Evolutionary conservation across 2,888 invertebrate species (phyloP).

Genomic region (Drosophila atroscutellata): DNA sequence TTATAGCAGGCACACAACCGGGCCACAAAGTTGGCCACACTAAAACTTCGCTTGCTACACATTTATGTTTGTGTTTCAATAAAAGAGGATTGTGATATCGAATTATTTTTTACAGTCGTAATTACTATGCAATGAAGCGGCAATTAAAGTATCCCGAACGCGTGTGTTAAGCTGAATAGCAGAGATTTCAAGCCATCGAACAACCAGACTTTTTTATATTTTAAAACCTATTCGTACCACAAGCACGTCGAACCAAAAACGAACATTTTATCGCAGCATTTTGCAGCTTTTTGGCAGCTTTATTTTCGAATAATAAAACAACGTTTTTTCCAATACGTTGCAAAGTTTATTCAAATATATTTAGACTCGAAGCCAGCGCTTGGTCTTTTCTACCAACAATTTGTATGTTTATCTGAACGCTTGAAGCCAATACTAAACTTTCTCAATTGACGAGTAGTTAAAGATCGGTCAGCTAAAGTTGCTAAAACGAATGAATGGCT

Average conservation of each 20-base stretch:
- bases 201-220: background rate
- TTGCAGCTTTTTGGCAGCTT: too few relatives aligned
- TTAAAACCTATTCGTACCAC: background rate
- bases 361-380: too few relatives aligned
- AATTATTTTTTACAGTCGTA: background rate
- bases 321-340: too few relatives aligned
- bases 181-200: background rate
- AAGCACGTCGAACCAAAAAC: background rate
- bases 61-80: background rate
- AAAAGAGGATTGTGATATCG: background rate
- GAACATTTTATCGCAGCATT: background rate
- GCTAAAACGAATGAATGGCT: too few relatives aligned
- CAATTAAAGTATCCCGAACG: background rate
- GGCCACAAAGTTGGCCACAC: constrained; percentile 15
- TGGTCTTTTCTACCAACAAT: too few relatives aligned
- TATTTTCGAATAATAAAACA: too few relatives aligned
- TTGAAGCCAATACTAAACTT: too few relatives aligned
- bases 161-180: background rate
- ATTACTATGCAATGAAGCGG: background rate
- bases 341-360: too few relatives aligned
- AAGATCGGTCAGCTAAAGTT: too few relatives aligned
- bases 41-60: background rate
- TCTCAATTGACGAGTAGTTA: too few relatives aligned
- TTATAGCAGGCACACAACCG: constrained; percentile 11
- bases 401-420: too few relatives aligned